Evolutionary conservation across 1,140 invertebrate species (phyloP).

Genomic region (Arion vulgaris): DNA sequence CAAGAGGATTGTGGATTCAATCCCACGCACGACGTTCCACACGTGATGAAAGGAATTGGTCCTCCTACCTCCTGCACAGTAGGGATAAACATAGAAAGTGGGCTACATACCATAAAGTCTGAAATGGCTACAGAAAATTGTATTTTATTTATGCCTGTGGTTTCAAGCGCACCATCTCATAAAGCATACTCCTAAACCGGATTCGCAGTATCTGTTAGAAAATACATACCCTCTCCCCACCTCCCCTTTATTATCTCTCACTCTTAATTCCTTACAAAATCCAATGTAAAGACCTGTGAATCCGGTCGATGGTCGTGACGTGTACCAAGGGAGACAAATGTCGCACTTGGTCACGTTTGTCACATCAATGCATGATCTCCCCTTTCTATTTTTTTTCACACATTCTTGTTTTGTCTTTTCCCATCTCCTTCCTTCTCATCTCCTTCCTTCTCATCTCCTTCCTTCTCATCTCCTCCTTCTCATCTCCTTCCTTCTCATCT

Average conservation of each 20-base stretch:
- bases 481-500: not conserved
- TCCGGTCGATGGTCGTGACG: not conserved
- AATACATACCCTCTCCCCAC: not conserved
- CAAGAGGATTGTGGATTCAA: no score
- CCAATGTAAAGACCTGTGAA: not conserved
- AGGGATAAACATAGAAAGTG: no score
- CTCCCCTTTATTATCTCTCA: not conserved
- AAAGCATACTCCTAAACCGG: no score
- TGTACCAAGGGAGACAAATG: not conserved
- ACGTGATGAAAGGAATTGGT: no score
- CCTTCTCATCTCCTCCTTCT: not conserved
- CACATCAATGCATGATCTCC: not conserved
- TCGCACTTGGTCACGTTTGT: not conserved
- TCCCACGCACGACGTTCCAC: no score
- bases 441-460: not conserved
- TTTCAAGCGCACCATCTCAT: no score
- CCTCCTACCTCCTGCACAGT: no score
- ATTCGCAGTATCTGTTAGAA: no score
- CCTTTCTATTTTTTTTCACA: not conserved
- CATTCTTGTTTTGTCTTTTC: not conserved
- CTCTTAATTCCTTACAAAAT: not conserved
- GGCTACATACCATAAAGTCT: no score
- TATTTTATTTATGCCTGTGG: no score
- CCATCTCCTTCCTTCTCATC: not conserved
- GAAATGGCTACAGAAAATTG: no score